Evolutionary conservation across 2,113 vertebrate species (phyloP).

Genomic region (Pangasianodon hypophthalmus): DNA sequence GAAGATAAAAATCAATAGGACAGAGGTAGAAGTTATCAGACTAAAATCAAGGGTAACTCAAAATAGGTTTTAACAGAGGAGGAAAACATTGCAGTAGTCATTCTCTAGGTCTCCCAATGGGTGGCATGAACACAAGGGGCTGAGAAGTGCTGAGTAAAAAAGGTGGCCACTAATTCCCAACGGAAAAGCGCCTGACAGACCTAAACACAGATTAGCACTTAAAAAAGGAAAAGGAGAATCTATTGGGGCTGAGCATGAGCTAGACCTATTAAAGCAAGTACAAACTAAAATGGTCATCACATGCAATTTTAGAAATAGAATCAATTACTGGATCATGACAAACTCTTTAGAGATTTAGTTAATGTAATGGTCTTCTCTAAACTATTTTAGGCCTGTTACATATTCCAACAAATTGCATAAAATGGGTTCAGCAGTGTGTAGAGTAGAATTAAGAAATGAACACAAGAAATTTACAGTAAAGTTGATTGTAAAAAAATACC

Average conservation of each 20-base stretch:
- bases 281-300: slow-evolving; percentile 20
- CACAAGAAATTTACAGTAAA: neutral
- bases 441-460: neutral
- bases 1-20: slow-evolving; percentile 64
- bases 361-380: slow-evolving; percentile 17
- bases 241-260: slow-evolving; percentile 21
- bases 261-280: slow-evolving; percentile 22
- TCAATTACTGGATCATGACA: slow-evolving; percentile 31
- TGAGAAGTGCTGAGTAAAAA: slow-evolving; percentile 44
- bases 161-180: slow-evolving; percentile 38
- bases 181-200: slow-evolving; percentile 43
- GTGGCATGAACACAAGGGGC: slow-evolving; percentile 40
- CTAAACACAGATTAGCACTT: slow-evolving; percentile 46
- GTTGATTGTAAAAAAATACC: neutral
- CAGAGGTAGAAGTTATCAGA: slow-evolving; percentile 42
- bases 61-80: slow-evolving; percentile 64
- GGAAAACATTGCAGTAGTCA: slow-evolving; percentile 48
- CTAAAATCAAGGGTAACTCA: slow-evolving; percentile 56
- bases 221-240: slow-evolving; percentile 37
- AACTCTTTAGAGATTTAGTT: slow-evolving; percentile 19
- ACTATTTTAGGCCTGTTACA: slow-evolving; percentile 16
- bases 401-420: neutral
- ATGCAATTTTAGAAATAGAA: slow-evolving; percentile 29
- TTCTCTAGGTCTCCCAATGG: slow-evolving; percentile 32
- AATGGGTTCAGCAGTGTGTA: neutral